Percentiles rank a stretch among this genome's conserved stretches.
phyloP scores from a whole-genome alignment of 2,113 vertebrate species.

The Zeus faber region DNA sequence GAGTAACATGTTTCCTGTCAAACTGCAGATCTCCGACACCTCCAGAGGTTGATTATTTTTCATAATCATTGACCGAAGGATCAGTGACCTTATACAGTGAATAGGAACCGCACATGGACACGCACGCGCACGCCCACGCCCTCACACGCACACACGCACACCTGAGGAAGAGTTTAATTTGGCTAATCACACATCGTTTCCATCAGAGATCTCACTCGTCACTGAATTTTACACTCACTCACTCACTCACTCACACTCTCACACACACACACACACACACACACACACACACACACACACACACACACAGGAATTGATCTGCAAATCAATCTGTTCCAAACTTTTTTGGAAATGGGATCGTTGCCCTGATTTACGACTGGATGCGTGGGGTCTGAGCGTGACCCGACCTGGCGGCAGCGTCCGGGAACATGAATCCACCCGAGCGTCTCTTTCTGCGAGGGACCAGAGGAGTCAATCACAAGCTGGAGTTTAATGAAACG shows the following conservation, averaged over 20 bases:
- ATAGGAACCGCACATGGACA: too few relatives aligned
- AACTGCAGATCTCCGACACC: too few relatives aligned
- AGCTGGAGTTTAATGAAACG: not conserved
- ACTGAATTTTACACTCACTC: too few relatives aligned
- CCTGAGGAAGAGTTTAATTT: too few relatives aligned
- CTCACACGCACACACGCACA: too few relatives aligned
- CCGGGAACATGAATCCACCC: not conserved
- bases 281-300: slow-evolving; percentile 5
- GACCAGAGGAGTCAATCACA: not conserved
- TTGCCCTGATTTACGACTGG: not conserved
- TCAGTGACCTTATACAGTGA: too few relatives aligned
- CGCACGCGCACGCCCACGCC: too few relatives aligned
- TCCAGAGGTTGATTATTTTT: too few relatives aligned
- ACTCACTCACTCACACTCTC: not conserved
- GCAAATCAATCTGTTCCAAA: slow-evolving; percentile 20
- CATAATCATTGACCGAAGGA: too few relatives aligned
- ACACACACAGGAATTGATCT: slow-evolving; percentile 17
- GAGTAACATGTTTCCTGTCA: too few relatives aligned
- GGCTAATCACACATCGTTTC: too few relatives aligned
- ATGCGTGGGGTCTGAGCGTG: not conserved
- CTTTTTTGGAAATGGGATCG: slow-evolving; percentile 17
- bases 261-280: not conserved
- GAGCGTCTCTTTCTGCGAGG: not conserved
- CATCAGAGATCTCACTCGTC: too few relatives aligned
- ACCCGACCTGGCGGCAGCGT: not conserved